Conservation (phyloP, 2,888 invertebrate species). For the Drosophila paramelanica region DNA sequence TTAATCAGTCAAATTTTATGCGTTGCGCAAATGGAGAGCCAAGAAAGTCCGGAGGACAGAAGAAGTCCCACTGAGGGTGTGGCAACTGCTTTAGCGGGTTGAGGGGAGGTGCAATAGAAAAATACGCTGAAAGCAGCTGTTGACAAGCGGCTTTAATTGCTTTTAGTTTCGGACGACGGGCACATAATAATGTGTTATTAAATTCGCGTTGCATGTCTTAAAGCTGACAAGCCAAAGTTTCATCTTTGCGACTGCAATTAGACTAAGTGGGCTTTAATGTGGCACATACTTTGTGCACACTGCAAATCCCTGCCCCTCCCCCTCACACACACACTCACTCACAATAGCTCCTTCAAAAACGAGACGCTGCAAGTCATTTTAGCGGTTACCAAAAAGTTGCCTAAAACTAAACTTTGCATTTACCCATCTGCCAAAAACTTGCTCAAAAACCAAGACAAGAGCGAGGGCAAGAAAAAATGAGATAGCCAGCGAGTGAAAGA, state of each 20-base stretch:
- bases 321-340: no score
- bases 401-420: conserved; percentile 70
- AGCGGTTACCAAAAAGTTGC: conserved; percentile 59
- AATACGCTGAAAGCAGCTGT: conserved; percentile 58
- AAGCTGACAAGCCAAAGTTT: conserved; percentile 43
- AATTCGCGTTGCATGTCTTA: conserved; percentile 50
- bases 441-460: conserved; percentile 4
- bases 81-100: no score
- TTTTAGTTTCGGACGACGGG: conserved; percentile 50
- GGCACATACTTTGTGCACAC: conserved; percentile 44
- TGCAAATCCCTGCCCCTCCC: neutral
- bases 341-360: conserved; percentile 12
- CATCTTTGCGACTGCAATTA: conserved; percentile 63
- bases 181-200: conserved; percentile 52
- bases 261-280: conserved; percentile 75
- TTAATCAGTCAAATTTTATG: conserved; percentile 76
- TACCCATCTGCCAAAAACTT: conserved; percentile 41
- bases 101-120: neutral
- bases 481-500: neutral
- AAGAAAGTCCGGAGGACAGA: conserved; percentile 3
- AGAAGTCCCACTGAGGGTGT: neutral
- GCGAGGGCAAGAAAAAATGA: neutral
- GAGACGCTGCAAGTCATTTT: conserved; percentile 69
- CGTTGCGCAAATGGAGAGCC: conserved; percentile 36
- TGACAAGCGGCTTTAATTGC: conserved; percentile 71